Base-by-base conservation (phyloP, 2,797 vertebrate genomes). In the Salmo trutta region DNA sequence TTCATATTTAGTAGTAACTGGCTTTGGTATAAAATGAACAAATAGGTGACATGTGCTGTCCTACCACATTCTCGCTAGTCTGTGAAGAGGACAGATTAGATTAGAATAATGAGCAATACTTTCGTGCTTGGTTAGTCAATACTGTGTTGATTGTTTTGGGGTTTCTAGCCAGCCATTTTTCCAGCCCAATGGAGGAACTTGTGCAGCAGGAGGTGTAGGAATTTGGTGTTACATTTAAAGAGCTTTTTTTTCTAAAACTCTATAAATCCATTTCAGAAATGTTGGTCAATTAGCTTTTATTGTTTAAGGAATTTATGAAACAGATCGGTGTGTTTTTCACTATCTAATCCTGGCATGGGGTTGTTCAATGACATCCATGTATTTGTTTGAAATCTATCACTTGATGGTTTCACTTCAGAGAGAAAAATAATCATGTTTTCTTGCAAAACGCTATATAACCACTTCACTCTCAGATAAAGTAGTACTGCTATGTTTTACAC, bases 221-320 rank as follows among this genome's bases (percentile, higher is more conserved):
- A 62, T 21, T 21, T 7, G 21, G 24, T 16, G 68, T 29, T 76
- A 65, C 47, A 70, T 75, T 76, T 31, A 24, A 76, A 74, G 27
- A 31, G 52, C 10, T 16, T 71, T 51, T 51, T 51, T 21, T 15
- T 19, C 19, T 71, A n/a, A 71, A 52, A 29, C 21, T 12, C n/a
- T 47, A 51, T 53, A 21, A 14, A 52, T 72, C 47, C 5, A 24
- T 53, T 16, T 19, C 2, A 59, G 54, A n/a, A 75, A 12, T 29
- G 1, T 27, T 65, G 70, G 0, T 12, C 8, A 47, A 41, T 10
- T 41, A 41, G 41, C 41, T 47, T 47, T 12, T 47, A 12, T 12
- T 47, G 41, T 47, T 47, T 47, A 47, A 47, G 10, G 41, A 47
- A 47, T 10, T 47, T 47, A 12, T 47, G 8, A 47, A 47, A 47